phyloP scores from a whole-genome alignment of 2,888 invertebrate genomes.

The Lithophane socia region DNA sequence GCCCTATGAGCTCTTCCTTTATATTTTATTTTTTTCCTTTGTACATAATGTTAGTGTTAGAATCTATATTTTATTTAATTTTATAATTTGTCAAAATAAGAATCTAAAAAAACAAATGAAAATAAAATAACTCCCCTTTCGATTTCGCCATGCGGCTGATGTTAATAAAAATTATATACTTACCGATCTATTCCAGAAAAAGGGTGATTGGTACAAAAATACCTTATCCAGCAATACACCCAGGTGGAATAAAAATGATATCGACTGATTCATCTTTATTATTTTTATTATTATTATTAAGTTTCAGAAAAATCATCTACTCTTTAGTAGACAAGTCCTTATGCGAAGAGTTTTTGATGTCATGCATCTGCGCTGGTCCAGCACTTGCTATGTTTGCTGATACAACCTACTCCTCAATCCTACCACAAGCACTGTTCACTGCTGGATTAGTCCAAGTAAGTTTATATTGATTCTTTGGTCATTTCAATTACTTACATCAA shows the following conservation, averaged over 20 bases:
- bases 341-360: constrained; percentile 88
- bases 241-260: not conserved
- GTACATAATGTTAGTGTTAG: no score
- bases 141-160: not conserved
- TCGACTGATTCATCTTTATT: not conserved
- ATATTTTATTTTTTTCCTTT: no score
- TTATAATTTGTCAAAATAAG: no score
- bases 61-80: no score
- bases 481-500: not conserved
- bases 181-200: not conserved
- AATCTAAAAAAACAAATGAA: no score
- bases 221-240: not conserved
- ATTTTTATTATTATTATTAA: no score
- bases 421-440: constrained; percentile 90
- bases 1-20: no score
- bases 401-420: constrained; percentile 86
- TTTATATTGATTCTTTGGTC: not conserved
- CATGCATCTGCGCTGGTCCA: constrained; percentile 91
- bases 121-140: no score
- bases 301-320: constrained; percentile 71
- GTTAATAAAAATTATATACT: not conserved
- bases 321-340: constrained; percentile 88
- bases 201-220: not conserved
- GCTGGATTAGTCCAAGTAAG: constrained; percentile 85
- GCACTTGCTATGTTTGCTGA: constrained; percentile 89